Evolutionary conservation across 2,113 vertebrate species (phyloP), one percentile per base, ranked within the genome.

Genomic region (Burhinus oedicnemus): DNA sequence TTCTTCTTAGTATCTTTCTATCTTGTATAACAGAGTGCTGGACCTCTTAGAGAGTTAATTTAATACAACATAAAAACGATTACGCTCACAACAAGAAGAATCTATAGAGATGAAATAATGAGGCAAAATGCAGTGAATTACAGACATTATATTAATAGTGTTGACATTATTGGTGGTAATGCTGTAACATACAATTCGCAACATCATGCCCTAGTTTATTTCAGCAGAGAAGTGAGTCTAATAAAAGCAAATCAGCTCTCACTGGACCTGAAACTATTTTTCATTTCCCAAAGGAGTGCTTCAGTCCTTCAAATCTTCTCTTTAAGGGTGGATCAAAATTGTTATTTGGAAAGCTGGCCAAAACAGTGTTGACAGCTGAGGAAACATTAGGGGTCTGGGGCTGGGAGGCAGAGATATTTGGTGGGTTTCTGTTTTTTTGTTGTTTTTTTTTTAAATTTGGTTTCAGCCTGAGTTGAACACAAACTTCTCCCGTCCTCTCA

Each of bases 191-290:
- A 65, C 25, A 84, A 95, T 88, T 94, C 2, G 1, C 77, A 87
- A 26, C 76, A 91, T 64, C 70, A 51, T 89, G 86, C 47, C 89
- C 72, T 49, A 78, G 47, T 82, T 91, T 94, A 91, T 84, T 92
- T 57, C 36, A 78, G 32, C 44, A 61, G 65, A 87, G 65, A 75
- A 85, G 61, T 23, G 65, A 89, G 57, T 76, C 72, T 94, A 84
- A 91, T 93, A 82, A 89, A 89, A 95, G 45, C 70, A 96, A 95
- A 95, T 91, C 81, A 95, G n/a, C 34, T 84, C 78, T 92, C 91
- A 54, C 32, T 85, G 74, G 92, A 79, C 80, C 66, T 84, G 52
- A 65, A 95, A 95, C 34, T 72, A 87, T 87, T 93, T 89, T 89
- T 91, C 84, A 76, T 87, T 94, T 88, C 93, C 80, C 77, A 78